phyloP scores from a whole-genome alignment of 2,797 vertebrate genomes.

The Enteromius mattozi region DNA sequence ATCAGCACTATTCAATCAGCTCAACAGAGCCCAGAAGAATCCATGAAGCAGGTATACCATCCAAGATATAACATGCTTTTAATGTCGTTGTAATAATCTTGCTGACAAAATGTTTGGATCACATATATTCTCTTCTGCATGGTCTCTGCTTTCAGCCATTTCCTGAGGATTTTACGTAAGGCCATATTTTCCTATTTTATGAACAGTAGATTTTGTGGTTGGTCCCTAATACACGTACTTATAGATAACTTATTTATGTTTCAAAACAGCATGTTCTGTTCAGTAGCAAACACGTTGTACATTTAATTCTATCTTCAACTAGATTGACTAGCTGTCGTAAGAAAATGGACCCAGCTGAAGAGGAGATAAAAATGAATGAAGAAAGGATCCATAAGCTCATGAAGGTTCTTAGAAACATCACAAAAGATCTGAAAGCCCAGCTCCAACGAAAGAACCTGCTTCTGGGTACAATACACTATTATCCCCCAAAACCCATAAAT shows the following conservation, averaged over 20 bases:
- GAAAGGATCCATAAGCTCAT: slow-evolving; percentile 73
- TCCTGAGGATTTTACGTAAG: slow-evolving; percentile 61
- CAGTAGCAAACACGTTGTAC: not conserved
- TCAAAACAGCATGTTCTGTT: not conserved
- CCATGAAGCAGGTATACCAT: slow-evolving; percentile 44
- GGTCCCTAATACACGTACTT: not conserved
- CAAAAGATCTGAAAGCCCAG: slow-evolving; percentile 71
- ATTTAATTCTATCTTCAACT: not conserved
- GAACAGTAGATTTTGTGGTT: not conserved
- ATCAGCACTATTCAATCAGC: slow-evolving; percentile 59
- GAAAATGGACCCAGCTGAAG: slow-evolving; percentile 67
- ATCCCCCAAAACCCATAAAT: not conserved
- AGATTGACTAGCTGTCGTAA: slow-evolving; percentile 66
- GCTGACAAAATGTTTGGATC: not conserved
- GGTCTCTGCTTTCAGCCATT: slow-evolving; percentile 53
- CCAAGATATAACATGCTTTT: not conserved
- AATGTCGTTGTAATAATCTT: not conserved
- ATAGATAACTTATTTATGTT: not conserved
- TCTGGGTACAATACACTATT: slow-evolving; percentile 66
- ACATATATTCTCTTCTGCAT: slow-evolving; percentile 22
- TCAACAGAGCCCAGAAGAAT: slow-evolving; percentile 25
- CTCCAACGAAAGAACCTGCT: slow-evolving; percentile 76
- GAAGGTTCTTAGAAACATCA: slow-evolving; percentile 70
- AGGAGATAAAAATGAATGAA: slow-evolving; percentile 71
- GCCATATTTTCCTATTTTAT: not conserved